These are phyloP conservation scores for Ectemnius cavifrons DNA, from an alignment of 2,888 invertebrate genomes.

Conservation along the genomic window DNA sequence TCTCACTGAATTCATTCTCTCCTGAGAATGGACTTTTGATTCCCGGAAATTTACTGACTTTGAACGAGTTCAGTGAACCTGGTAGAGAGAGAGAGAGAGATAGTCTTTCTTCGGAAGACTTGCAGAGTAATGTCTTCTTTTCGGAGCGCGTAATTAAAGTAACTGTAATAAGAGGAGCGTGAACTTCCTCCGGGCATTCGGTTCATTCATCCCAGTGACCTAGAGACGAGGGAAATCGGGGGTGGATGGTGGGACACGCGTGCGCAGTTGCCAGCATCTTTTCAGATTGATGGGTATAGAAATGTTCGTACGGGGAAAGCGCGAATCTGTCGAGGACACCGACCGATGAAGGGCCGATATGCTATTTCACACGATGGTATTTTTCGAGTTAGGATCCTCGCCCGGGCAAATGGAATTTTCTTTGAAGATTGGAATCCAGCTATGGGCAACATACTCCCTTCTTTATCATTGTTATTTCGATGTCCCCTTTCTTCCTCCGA, in stretches of 20 bases:
- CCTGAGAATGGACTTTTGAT: too few relatives aligned
- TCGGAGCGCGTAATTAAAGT: too few relatives aligned
- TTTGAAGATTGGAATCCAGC: slow-evolving; percentile 5
- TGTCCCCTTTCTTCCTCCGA: not conserved
- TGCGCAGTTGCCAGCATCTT: not conserved
- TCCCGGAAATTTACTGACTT: too few relatives aligned
- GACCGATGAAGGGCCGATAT: slow-evolving; percentile 3
- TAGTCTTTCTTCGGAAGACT: too few relatives aligned
- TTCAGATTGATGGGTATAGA: slow-evolving; percentile 2
- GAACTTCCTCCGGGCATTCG: not conserved
- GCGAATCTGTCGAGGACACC: not conserved
- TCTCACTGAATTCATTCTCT: too few relatives aligned
- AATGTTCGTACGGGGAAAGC: not conserved
- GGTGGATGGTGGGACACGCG: not conserved
- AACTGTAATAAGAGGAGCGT: too few relatives aligned
- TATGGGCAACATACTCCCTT: not conserved
- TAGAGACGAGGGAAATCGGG: not conserved
- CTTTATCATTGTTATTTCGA: slow-evolving; percentile 2
- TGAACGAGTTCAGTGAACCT: too few relatives aligned
- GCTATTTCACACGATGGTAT: slow-evolving; percentile 8
- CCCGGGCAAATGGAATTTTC: slow-evolving; percentile 1
- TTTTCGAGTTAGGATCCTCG: not conserved
- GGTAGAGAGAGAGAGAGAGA: too few relatives aligned
- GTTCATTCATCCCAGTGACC: slow-evolving; percentile 3
- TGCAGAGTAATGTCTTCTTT: too few relatives aligned